phyloP scores from a whole-genome alignment of 2,113 vertebrate species.

The Hydropotes inermis region DNA sequence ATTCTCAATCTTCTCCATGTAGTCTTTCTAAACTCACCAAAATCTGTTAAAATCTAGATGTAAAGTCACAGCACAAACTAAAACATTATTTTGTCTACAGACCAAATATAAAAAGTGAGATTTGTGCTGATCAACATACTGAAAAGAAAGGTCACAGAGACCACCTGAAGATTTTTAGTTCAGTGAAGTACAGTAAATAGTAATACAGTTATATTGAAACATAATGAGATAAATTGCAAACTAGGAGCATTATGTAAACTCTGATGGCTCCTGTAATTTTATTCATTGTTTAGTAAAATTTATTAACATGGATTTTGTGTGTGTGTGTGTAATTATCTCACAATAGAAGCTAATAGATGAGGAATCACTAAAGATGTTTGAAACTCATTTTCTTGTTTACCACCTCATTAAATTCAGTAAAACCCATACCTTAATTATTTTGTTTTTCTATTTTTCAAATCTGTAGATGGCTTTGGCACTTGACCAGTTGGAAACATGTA shows the following conservation, averaged over 20 bases:
- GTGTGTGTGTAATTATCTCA: background rate
- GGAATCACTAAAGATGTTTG: constrained; percentile 35
- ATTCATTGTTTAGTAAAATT: constrained; percentile 22
- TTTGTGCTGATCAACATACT: background rate
- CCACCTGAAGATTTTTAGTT: constrained; percentile 1
- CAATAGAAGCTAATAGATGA: constrained; percentile 26
- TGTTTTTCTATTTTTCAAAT: background rate
- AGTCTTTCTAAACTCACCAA: background rate
- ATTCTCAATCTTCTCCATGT: background rate
- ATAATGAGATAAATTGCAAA: background rate
- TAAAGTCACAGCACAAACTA: background rate
- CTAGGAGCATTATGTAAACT: constrained; percentile 5
- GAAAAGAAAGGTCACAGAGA: background rate
- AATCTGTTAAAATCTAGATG: background rate
- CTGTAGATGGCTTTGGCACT: background rate
- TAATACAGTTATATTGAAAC: constrained; percentile 35
- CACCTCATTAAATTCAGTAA: background rate
- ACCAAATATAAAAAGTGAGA: background rate
- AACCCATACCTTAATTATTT: constrained; percentile 6
- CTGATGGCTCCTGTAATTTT: constrained; percentile 23
- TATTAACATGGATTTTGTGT: constrained; percentile 44
- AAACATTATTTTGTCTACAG: background rate
- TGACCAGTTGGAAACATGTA: background rate
- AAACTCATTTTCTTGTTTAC: constrained; percentile 39
- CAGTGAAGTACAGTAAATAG: constrained; percentile 36